Evolutionary conservation across 2,888 invertebrate species (phyloP), one percentile per base, ranked within the genome.

Genomic region (Thyatira batis): DNA sequence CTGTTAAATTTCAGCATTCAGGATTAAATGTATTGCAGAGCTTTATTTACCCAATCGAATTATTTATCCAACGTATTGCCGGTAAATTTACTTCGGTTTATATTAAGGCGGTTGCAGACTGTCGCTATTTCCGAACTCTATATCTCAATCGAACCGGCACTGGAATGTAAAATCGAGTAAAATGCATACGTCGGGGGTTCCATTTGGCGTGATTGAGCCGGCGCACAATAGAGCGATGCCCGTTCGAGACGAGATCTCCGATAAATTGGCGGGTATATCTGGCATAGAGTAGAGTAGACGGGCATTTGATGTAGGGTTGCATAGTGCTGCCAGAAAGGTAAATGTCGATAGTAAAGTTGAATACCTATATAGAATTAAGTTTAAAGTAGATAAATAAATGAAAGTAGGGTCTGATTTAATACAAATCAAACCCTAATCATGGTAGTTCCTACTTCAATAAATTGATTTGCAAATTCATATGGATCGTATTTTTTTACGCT

Each of bases 201-300:
- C 82, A 86, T 86, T 86, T 82, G 75, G 73, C 78, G 79, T 84
- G 87, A 87, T 86, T 85, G 85, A 83, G 79, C 75, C 68, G 53
- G 69, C 59, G 65, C 59, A 76, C 71, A 79, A 78, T 78, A 69
- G 76, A 70, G 63, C 65, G 61, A 59, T 54, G 63, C 70, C 64
- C 30, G 53, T 56, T 61, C 63, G 61, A 58, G 56, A 61, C 59
- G 63, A 59, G 63, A 69, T 66, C 61, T 63, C 50, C 67, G 69
- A 71, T 71, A 72, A 76, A 78, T 77, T 72, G 73, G 65, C 69
- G 71, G 72, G 73, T 76, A 71, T 65, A 68, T 63, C 64, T 66
- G 63, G 69, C 61, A 65, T 70, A 25, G 48, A 66, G 64, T 56
- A 59, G 64, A 64, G 69, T 70, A 64, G 63, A 65, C 60, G 67